These are phyloP conservation scores for Stenodera caucasica DNA, from an alignment of 2,888 invertebrate species.

Conservation along the genomic window DNA sequence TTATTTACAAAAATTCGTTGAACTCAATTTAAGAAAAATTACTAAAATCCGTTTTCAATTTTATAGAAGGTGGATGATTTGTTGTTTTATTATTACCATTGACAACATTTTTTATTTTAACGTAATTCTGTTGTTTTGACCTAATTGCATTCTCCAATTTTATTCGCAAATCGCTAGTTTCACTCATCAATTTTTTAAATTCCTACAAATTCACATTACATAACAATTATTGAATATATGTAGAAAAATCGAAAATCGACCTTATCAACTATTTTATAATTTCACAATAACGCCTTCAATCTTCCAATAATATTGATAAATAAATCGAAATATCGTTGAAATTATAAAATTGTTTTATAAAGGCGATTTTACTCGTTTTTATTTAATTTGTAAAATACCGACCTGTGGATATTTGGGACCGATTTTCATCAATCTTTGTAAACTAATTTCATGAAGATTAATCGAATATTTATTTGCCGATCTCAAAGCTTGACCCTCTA, in stretches of 20 bases:
- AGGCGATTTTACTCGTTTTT: no score
- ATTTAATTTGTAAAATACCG: no score
- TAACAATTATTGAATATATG: slow-evolving; percentile 12
- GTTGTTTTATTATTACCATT: slow-evolving; percentile 52
- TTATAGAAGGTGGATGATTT: slow-evolving; percentile 72
- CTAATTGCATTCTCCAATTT: slow-evolving; percentile 86
- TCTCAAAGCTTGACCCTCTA: slow-evolving; percentile 67
- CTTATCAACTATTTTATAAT: no score
- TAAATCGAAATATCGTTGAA: slow-evolving; percentile 10
- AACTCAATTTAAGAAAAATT: slow-evolving; percentile 71
- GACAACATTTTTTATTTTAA: slow-evolving; percentile 57
- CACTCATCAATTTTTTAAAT: slow-evolving; percentile 88
- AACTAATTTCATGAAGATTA: slow-evolving; percentile 82
- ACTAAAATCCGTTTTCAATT: slow-evolving; percentile 92
- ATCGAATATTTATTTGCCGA: slow-evolving; percentile 66
- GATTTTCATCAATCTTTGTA: slow-evolving; percentile 87
- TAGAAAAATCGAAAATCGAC: no score
- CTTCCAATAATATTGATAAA: no score
- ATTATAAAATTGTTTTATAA: no score
- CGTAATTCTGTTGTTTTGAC: slow-evolving; percentile 66
- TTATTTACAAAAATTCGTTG: slow-evolving; percentile 10
- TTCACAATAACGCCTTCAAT: no score
- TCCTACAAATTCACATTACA: slow-evolving; percentile 63
- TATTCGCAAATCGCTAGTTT: slow-evolving; percentile 75
- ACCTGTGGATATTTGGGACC: slow-evolving; percentile 92